Percentiles rank a stretch among this genome's conserved stretches.
These are phyloP conservation scores for Chrysomela aeneicollis DNA, from an alignment of 2,888 invertebrate genomes.

Conservation along the genomic window DNA sequence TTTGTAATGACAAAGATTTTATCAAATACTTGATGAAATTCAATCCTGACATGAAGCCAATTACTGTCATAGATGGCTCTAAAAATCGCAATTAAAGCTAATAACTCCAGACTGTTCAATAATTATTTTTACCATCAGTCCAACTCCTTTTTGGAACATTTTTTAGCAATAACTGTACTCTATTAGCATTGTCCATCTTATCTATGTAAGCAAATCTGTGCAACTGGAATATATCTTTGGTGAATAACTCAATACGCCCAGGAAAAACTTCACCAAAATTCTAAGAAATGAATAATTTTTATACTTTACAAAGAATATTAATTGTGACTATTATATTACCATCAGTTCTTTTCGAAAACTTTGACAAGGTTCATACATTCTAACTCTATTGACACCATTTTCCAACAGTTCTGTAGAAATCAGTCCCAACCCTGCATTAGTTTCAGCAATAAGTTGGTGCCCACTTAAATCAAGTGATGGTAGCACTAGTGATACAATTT, in stretches of 20 bases:
- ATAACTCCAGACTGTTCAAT: neutral
- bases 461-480: constrained; percentile 41
- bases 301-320: neutral
- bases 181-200: constrained; percentile 65
- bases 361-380: constrained; percentile 68
- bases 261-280: constrained; percentile 32
- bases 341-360: constrained; percentile 63
- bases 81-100: constrained; percentile 21
- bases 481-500: constrained; percentile 42
- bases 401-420: constrained; percentile 69
- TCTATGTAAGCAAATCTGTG: constrained; percentile 68
- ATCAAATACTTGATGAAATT: constrained; percentile 71
- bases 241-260: constrained; percentile 59
- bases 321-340: constrained; percentile 49
- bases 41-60: constrained; percentile 67
- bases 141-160: constrained; percentile 62
- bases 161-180: constrained; percentile 65
- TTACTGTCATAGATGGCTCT: constrained; percentile 67
- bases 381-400: constrained; percentile 62
- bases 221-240: constrained; percentile 68
- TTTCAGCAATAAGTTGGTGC: constrained; percentile 66
- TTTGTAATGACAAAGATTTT: constrained; percentile 68
- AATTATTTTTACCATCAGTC: constrained; percentile 59
- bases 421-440: constrained; percentile 75
- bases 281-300: constrained; percentile 30